phyloP scores from a whole-genome alignment of 2,797 vertebrate genomes.

The Eurystomus glaucurus region DNA sequence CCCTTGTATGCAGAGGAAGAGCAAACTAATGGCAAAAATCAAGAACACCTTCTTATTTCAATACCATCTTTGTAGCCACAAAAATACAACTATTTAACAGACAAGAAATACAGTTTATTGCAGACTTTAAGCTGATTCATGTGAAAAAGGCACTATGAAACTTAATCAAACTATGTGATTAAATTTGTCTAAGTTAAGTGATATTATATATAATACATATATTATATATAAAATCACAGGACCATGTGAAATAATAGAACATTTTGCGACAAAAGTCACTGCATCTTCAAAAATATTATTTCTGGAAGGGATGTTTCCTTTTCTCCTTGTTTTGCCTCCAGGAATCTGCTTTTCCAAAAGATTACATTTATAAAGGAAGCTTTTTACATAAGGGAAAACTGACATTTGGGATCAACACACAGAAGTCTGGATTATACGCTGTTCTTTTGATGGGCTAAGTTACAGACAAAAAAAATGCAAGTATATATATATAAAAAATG shows the following conservation, averaged over 20 bases:
- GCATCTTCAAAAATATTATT: conserved; percentile 80
- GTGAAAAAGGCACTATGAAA: conserved; percentile 93
- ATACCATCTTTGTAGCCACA: conserved; percentile 34
- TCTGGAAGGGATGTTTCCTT: conserved; percentile 56
- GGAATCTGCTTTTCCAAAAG: conserved; percentile 57
- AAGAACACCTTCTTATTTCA: not conserved
- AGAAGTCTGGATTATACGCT: conserved; percentile 30
- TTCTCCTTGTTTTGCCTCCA: conserved; percentile 19
- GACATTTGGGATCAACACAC: conserved; percentile 59
- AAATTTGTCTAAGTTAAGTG: conserved; percentile 81
- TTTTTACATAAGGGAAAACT: conserved; percentile 67
- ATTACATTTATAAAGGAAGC: conserved; percentile 65
- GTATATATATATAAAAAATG: not conserved
- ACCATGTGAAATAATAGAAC: conserved; percentile 78
- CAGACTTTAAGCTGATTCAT: conserved; percentile 85
- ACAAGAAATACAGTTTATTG: conserved; percentile 90
- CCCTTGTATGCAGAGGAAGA: conserved; percentile 14
- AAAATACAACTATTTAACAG: conserved; percentile 73
- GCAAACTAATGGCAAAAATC: conserved; percentile 51
- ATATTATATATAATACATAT: conserved; percentile 83
- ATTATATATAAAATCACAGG: conserved; percentile 80
- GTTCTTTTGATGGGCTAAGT: conserved; percentile 42
- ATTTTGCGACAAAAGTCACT: conserved; percentile 74
- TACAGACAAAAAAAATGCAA: conserved; percentile 59
- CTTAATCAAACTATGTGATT: conserved; percentile 84